These are phyloP conservation scores for Microplitis mediator DNA, from an alignment of 1,140 invertebrate species.

Conservation along the genomic window DNA sequence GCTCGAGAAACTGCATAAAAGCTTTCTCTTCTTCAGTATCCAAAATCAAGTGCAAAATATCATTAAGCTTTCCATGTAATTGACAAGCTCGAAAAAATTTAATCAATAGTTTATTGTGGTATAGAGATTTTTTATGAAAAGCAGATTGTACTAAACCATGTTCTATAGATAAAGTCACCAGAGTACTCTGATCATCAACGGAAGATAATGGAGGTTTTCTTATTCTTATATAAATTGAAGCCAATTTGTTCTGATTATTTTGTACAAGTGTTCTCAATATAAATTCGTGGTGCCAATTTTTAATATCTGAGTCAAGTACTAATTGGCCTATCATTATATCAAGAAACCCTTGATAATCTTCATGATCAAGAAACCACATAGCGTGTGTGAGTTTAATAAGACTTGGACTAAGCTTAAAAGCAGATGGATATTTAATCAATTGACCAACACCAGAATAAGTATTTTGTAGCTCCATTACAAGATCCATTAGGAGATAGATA, in stretches of 20 bases:
- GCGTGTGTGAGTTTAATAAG: conserved; percentile 78
- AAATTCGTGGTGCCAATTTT: conserved; percentile 66
- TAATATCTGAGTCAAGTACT: conserved; percentile 57
- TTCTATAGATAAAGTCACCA: conserved; percentile 64
- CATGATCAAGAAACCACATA: conserved; percentile 86
- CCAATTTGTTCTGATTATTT: conserved; percentile 63
- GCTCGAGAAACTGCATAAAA: conserved; percentile 63
- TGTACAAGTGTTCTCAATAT: conserved; percentile 65
- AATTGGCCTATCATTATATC: conserved; percentile 54
- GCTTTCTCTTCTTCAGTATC: conserved; percentile 63
- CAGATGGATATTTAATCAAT: conserved; percentile 75
- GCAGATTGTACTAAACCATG: conserved; percentile 67
- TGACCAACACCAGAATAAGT: conserved; percentile 64
- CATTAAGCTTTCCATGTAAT: conserved; percentile 58
- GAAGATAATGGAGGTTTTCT: conserved; percentile 62
- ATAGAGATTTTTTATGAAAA: conserved; percentile 63
- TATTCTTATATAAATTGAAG: conserved; percentile 63
- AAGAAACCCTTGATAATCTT: conserved; percentile 67
- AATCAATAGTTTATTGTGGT: conserved; percentile 48
- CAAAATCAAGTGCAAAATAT: conserved; percentile 65
- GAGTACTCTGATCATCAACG: conserved; percentile 59
- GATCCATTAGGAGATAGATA: conserved; percentile 81
- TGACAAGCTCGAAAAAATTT: conserved; percentile 58
- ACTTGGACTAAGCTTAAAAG: conserved; percentile 74
- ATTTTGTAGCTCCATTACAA: conserved; percentile 69